Percentiles rank a stretch among this genome's conserved stretches.
phyloP scores from a whole-genome alignment of 2,113 vertebrate species.

The Neotoma lepida region DNA sequence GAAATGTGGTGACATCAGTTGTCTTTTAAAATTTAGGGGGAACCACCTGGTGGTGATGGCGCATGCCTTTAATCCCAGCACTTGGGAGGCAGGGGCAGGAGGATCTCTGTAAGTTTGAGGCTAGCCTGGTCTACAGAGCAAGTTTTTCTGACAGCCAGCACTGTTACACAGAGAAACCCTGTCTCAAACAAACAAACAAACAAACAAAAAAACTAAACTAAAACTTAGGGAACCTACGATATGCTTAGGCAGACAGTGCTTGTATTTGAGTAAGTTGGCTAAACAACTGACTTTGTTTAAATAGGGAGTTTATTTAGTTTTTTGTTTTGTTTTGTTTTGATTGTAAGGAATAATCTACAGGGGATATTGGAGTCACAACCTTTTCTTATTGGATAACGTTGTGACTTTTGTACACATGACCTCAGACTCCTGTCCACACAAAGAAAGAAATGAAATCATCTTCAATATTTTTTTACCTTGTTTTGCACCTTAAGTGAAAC shows the following conservation, averaged over 20 bases:
- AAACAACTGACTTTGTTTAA: neutral
- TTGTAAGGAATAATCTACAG: neutral
- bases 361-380: neutral
- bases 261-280: neutral
- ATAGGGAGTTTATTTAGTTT: neutral
- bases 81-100: neutral
- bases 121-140: neutral
- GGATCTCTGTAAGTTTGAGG: neutral
- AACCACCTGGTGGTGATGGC: neutral
- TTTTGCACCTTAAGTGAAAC: neutral
- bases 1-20: neutral
- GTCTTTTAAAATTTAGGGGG: neutral
- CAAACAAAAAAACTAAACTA: neutral
- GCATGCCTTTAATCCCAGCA: neutral
- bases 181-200: neutral
- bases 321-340: neutral
- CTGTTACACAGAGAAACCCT: neutral
- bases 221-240: neutral
- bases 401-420: neutral
- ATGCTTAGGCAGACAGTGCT: neutral
- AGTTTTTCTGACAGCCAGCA: no score
- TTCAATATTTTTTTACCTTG: neutral
- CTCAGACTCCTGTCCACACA: neutral
- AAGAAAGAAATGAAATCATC: conserved; percentile 23
- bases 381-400: neutral